phyloP scores from a whole-genome alignment of 2,888 invertebrate species.

The Drosophila demipolita region DNA sequence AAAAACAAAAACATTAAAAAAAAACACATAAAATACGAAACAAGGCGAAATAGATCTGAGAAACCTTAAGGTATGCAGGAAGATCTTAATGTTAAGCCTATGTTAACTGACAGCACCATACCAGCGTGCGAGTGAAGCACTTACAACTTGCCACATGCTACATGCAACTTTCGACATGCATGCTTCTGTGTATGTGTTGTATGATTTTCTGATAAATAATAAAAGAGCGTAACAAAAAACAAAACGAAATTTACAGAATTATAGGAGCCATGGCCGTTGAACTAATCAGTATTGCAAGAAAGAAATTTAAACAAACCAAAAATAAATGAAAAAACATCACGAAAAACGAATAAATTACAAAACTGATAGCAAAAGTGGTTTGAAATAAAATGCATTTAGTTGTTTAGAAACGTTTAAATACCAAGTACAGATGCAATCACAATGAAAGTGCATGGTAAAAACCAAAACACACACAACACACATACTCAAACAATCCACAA shows the following conservation, averaged over 20 bases:
- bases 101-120: constrained; percentile 25
- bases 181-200: constrained; percentile 3
- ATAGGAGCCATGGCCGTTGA: constrained; percentile 31
- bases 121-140: constrained; percentile 2
- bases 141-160: not conserved
- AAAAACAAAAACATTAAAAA: constrained; percentile 11
- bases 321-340: not conserved
- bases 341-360: constrained; percentile 7
- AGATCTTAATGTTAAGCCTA: constrained; percentile 12
- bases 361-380: constrained; percentile 35
- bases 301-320: constrained; percentile 38
- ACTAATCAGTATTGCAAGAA: constrained; percentile 60
- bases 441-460: constrained; percentile 20
- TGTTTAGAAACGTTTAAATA: constrained; percentile 46
- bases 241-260: constrained; percentile 23
- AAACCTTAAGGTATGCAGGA: constrained; percentile 30
- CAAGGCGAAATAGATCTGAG: not conserved
- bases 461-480: constrained; percentile 8
- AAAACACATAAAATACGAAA: constrained; percentile 7
- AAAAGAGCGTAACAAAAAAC: constrained; percentile 1
- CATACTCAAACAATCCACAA: not conserved
- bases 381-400: constrained; percentile 60
- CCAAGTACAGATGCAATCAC: constrained; percentile 19
- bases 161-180: constrained; percentile 2
- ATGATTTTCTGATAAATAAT: constrained; percentile 13